Evolutionary conservation across 2,888 invertebrate genomes (phyloP).

Genomic region (Agonopterix heracliana): DNA sequence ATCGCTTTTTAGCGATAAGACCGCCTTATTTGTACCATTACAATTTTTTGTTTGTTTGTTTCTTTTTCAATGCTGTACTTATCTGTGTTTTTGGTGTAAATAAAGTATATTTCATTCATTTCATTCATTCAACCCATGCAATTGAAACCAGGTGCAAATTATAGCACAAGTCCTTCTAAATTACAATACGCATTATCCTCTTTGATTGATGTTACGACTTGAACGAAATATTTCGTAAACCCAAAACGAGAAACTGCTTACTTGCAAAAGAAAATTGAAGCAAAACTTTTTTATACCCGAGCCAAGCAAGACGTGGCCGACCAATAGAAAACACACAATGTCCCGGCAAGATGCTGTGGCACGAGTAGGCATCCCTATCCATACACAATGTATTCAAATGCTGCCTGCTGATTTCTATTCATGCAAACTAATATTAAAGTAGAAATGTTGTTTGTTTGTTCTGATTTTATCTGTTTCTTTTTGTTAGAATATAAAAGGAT

Average conservation of each 20-base stretch:
- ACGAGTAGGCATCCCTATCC: not conserved
- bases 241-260: no score
- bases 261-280: no score
- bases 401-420: slow-evolving; percentile 3
- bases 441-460: not conserved
- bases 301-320: not conserved
- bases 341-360: not conserved
- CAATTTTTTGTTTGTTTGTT: no score
- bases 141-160: no score
- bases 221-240: no score
- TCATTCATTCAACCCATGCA: no score
- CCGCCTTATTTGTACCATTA: no score
- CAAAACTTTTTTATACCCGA: slow-evolving; percentile 1
- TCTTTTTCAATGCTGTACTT: no score
- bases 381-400: slow-evolving; percentile 2
- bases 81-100: no score
- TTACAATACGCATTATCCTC: not conserved
- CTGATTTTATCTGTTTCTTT: not conserved
- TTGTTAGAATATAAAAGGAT: not conserved
- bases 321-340: not conserved
- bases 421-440: not conserved
- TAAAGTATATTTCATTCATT: no score
- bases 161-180: no score
- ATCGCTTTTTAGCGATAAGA: no score
- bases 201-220: not conserved